phyloP scores from a whole-genome alignment of 2,113 vertebrate species.

The Thamnophis sirtalis region DNA sequence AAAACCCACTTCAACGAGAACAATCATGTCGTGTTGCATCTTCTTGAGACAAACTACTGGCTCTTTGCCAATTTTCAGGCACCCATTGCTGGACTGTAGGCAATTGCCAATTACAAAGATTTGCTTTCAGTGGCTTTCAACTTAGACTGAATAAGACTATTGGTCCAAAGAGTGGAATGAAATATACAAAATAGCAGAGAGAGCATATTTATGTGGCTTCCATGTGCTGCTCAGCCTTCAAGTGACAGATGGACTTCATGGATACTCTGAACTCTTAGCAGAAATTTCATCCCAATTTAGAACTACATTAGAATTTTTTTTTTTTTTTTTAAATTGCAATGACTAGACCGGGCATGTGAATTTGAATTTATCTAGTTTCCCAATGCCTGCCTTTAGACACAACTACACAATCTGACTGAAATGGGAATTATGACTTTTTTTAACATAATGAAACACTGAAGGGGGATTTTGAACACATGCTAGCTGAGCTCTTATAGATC shows the following conservation, averaged over 20 bases:
- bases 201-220: not conserved
- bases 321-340: not conserved
- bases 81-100: not conserved
- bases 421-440: not conserved
- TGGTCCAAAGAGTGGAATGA: not conserved
- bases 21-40: not conserved
- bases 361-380: not conserved
- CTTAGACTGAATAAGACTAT: not conserved
- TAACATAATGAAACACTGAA: not conserved
- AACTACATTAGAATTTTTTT: not conserved
- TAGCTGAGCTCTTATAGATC: constrained; percentile 4
- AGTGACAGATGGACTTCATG: not conserved
- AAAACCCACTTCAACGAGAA: not conserved
- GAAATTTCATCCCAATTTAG: not conserved
- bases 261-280: not conserved
- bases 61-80: not conserved
- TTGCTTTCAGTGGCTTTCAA: not conserved
- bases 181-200: not conserved
- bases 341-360: not conserved
- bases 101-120: not conserved
- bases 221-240: not conserved
- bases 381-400: not conserved
- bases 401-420: not conserved
- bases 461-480: constrained; percentile 2
- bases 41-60: not conserved